Evolutionary conservation across 1,140 invertebrate species (phyloP).

Genomic region (Drosophila carrolli): DNA sequence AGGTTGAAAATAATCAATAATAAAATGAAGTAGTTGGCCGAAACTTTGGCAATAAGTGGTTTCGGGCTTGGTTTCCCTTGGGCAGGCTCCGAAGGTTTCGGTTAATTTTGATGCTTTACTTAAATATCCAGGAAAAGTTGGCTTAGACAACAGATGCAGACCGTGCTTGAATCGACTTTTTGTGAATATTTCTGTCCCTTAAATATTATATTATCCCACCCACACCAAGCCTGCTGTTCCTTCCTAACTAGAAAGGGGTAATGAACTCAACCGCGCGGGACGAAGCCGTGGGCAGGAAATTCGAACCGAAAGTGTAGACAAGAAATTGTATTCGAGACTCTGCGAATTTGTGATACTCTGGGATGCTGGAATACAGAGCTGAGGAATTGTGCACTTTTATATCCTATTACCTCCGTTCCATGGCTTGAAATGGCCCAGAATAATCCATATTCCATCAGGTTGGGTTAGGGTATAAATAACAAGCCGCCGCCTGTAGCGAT

Average conservation of each 20-base stretch:
- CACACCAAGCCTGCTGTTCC: neutral
- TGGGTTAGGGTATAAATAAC: constrained; percentile 30
- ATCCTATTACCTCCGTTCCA: neutral
- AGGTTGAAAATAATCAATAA: constrained; percentile 64
- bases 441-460: constrained; percentile 23
- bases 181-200: constrained; percentile 11
- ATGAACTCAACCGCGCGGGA: constrained; percentile 61
- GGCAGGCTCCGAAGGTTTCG: constrained; percentile 2
- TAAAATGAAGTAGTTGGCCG: constrained; percentile 19
- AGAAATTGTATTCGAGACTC: neutral
- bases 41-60: constrained; percentile 64
- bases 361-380: neutral
- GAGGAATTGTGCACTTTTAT: neutral
- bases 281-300: constrained; percentile 30
- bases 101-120: constrained; percentile 9
- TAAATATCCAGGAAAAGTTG: constrained; percentile 13
- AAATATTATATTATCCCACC: constrained; percentile 7
- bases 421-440: neutral
- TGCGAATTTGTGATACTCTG: neutral
- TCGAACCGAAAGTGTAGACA: neutral
- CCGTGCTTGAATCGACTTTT: constrained; percentile 1
- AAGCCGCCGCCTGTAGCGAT: constrained; percentile 39
- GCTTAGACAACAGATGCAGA: constrained; percentile 23
- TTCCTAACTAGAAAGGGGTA: constrained; percentile 58
- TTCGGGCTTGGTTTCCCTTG: constrained; percentile 21